A percentile compares a stretch with the other conserved stretches of the same genome.
Conservation (phyloP, 2,797 vertebrate genomes). For the Anabacerthia variegaticeps region DNA sequence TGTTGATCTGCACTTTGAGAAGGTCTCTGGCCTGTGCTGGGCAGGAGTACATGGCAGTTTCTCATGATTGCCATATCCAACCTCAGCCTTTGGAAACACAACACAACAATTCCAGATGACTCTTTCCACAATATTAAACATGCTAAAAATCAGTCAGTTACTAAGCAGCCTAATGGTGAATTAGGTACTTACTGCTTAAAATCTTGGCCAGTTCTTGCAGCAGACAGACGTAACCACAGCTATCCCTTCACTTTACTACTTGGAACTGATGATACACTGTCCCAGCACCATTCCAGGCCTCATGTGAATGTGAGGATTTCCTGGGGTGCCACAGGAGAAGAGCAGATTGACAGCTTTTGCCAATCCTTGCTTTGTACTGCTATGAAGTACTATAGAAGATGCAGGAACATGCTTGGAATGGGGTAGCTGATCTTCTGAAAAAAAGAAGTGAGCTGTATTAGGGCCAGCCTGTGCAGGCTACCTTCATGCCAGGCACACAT, state of each 20-base stretch:
- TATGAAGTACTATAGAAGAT: neutral
- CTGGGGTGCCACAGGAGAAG: neutral
- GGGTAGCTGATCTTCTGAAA: neutral
- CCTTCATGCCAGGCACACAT: neutral
- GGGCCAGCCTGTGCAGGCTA: neutral
- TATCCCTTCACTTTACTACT: neutral
- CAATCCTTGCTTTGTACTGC: neutral
- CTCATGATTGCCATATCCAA: neutral
- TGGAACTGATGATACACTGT: neutral
- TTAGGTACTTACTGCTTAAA: neutral
- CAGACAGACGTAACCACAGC: neutral
- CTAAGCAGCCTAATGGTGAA: neutral
- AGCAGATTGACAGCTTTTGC: neutral
- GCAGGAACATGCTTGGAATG: neutral
- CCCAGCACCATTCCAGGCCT: neutral
- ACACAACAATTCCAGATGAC: neutral
- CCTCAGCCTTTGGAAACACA: neutral
- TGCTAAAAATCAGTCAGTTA: neutral
- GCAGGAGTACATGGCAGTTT: neutral
- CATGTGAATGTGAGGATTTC: neutral
- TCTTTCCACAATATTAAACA: neutral
- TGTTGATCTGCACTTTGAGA: neutral
- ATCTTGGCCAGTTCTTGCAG: neutral
- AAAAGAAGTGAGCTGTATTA: neutral
- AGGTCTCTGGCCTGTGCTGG: neutral